Base-by-base conservation (phyloP, 2,113 vertebrate species). In the Climacteris rufus region DNA sequence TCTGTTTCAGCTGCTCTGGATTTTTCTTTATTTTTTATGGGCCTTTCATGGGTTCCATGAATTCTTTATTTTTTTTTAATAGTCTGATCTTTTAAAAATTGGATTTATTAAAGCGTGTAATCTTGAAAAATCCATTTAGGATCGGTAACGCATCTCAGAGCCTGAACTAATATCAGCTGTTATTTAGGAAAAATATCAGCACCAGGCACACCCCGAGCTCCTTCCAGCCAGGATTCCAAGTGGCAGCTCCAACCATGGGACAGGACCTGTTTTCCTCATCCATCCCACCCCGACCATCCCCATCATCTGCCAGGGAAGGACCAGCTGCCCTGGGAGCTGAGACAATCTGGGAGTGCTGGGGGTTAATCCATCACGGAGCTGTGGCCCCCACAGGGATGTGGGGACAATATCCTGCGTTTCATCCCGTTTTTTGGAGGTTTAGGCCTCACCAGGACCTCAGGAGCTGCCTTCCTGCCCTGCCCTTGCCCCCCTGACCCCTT, bases 371-470 rank as follows among this genome's bases (percentile, higher is more conserved):
- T 9, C 39, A 2, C 45, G 4, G 22, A 31, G 4, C 83, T n/a
- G 33, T 15, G 50, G 83, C 76, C 6, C 0, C 18, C 75, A 33
- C 45, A 22, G 16, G 52, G 52, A 33, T 33, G 30, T 13, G 53
- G 17, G 52, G 53, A 31, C 53, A 54, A 33, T 5, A 54, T 54
- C 53, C 52, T 40, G 30, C 3, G 0, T 22, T 31, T 47, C 35
- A 33, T 10, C n/a, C 35, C 4, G 7, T 0, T 2, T 10, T 71
- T 59, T 3, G 2, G 20, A 71, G 39, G 4, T 37, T 57, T 20
- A 3, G 3, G 56, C 0, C 7, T 50, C 7, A 1, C 45, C 42
- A 23, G 20, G n/a, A 71, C 17, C 33, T 61, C 12, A 12, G 71
- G 37, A 81, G 68, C 61, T 20, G 13, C 71, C 28, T 82, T 71